Evolutionary conservation across 2,113 vertebrate genomes (phyloP).

Genomic region (Tursiops truncatus): DNA sequence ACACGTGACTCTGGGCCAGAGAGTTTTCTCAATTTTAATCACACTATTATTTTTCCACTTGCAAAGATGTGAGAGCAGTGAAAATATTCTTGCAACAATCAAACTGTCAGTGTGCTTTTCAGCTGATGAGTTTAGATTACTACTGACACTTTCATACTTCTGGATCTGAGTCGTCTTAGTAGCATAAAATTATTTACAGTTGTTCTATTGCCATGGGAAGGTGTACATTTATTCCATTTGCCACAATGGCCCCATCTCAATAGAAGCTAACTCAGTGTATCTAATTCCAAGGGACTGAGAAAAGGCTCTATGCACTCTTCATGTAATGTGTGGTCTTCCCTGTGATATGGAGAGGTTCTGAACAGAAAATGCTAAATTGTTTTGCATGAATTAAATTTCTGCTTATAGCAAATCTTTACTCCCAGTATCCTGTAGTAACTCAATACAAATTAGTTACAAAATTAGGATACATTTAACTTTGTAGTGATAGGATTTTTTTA

Average conservation of each 20-base stretch:
- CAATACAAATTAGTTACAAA: neutral
- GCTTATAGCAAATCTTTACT: neutral
- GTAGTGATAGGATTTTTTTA: neutral
- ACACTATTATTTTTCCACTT: conserved; percentile 51
- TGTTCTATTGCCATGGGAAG: neutral
- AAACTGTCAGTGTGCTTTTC: conserved; percentile 18
- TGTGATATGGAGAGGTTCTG: neutral
- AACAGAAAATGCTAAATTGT: neutral
- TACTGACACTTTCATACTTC: neutral
- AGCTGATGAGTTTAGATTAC: conserved; percentile 38
- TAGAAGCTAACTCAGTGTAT: neutral
- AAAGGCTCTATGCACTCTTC: neutral
- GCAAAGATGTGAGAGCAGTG: conserved; percentile 23
- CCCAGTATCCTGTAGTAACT: neutral
- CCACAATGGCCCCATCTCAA: neutral
- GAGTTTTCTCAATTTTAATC: conserved; percentile 45
- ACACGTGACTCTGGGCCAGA: conserved; percentile 2
- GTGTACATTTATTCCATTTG: neutral
- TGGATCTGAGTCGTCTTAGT: neutral
- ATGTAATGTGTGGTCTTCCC: neutral
- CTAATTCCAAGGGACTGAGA: neutral
- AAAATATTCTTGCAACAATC: conserved; percentile 52
- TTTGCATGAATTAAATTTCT: conserved; percentile 37
- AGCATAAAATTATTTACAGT: neutral
- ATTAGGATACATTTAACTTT: neutral